Evolutionary conservation across 2,888 invertebrate species (phyloP), one percentile per base, ranked within the genome.

Genomic region (Lepetodrilus schrolli): DNA sequence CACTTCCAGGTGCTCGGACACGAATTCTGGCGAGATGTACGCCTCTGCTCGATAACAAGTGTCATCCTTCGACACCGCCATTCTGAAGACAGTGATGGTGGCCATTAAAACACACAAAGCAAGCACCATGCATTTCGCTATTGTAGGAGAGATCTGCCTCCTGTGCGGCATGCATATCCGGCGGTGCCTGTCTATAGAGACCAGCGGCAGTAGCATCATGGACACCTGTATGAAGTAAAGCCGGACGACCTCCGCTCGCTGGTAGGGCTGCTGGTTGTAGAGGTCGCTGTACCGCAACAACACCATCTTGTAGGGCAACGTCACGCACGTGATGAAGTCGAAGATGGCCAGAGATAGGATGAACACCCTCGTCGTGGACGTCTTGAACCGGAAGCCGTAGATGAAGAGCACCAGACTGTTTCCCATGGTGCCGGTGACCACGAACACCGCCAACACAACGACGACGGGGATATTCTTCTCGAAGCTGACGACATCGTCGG

Each of bases 301-400:
- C 5, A 30, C 34, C 13, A 58, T 23, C 26, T 58, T 58, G 7
- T 58, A 58, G 34, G 58, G 58, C 26, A 58, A 34, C 2, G 4
- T 34, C 3, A 30, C 58, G 34, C 58, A 58, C 4, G 58, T 26
- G 23, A 58, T 58, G 2, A 58, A 7, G 34, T 58, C 58, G 30
- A 30, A n/a, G 34, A 58, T 34, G 34, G 58, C 58, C 13, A 58
- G n/a, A 2, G 58, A 58, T 5, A 58, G 17, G 34, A 58, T 58
- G 34, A 58, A 58, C 58, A 58, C 58, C 58, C 58, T 58, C 34
- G 58, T 58, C 30, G 58, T 58, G 8, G 58, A n/a, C 13, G 26
- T 30, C 58, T 58, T 58, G 58, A 58, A 58, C 17, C 34, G 23
- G 4, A 34, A 7, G 26, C 58, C 58, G n/a, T 58, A 58, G 23